Conservation (phyloP, 1,140 invertebrate genomes). For the Bombus confusus region DNA sequence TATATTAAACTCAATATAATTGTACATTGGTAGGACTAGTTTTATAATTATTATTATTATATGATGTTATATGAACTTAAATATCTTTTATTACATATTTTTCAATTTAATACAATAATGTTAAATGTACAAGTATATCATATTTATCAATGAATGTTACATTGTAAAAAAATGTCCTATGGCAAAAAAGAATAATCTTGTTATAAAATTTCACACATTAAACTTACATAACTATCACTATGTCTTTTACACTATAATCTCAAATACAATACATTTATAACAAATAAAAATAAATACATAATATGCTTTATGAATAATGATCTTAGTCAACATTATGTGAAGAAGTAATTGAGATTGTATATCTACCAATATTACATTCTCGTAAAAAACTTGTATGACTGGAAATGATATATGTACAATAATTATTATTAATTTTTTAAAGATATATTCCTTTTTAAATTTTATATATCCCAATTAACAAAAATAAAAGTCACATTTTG, state of each 20-base stretch:
- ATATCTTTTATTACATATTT: constrained; percentile 7
- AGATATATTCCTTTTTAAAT: background rate
- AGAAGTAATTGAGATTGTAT: constrained; percentile 8
- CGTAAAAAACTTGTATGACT: constrained; percentile 6
- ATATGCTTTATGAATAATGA: constrained; percentile 8
- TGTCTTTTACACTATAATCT: constrained; percentile 1
- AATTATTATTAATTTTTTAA: constrained; percentile 4
- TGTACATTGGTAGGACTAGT: constrained; percentile 41
- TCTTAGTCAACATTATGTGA: constrained; percentile 16
- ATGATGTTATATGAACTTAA: background rate
- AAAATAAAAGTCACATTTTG: constrained; percentile 83
- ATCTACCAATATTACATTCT: background rate
- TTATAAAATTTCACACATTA: constrained; percentile 27
- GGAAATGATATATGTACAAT: constrained; percentile 39
- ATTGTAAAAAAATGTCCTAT: background rate
- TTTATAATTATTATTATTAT: background rate
- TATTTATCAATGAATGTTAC: background rate
- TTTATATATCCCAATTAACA: constrained; percentile 3
- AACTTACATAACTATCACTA: background rate
- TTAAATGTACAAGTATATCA: background rate
- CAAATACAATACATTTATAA: constrained; percentile 9
- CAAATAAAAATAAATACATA: constrained; percentile 25
- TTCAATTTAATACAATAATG: constrained; percentile 7
- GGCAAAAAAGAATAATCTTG: background rate
- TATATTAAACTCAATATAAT: constrained; percentile 28